Conservation (phyloP, 2,797 vertebrate genomes). For the Schizopygopsis pylzovi region DNA sequence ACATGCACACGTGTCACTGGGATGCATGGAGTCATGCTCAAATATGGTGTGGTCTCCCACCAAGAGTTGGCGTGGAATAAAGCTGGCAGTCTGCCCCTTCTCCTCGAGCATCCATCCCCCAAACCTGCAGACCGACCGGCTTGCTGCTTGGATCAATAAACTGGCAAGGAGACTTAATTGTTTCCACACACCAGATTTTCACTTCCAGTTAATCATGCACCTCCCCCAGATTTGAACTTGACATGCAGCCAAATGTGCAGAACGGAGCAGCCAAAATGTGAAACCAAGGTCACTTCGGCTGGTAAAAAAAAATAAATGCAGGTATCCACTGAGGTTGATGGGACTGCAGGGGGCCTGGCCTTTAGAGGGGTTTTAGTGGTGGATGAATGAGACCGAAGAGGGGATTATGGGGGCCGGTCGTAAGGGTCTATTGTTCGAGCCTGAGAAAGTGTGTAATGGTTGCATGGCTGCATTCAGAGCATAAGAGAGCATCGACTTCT, state of each 20-base stretch:
- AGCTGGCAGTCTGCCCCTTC: neutral
- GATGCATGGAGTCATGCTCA: neutral
- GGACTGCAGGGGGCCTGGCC: constrained; percentile 64
- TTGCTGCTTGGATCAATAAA: constrained; percentile 47
- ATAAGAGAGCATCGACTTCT: constrained; percentile 47
- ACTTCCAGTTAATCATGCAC: constrained; percentile 16
- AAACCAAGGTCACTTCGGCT: constrained; percentile 46
- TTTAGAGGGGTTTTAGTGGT: constrained; percentile 57
- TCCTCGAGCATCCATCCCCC: constrained; percentile 12
- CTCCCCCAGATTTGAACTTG: constrained; percentile 22
- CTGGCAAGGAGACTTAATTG: constrained; percentile 29
- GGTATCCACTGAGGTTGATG: constrained; percentile 65
- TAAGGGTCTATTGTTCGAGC: constrained; percentile 73
- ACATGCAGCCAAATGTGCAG: constrained; percentile 46
- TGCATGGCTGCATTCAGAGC: constrained; percentile 60
- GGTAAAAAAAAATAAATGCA: constrained; percentile 35
- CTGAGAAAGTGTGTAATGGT: constrained; percentile 77
- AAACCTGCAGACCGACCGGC: neutral
- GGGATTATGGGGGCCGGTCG: constrained; percentile 71
- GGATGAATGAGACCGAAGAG: constrained; percentile 51
- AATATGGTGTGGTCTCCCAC: constrained; percentile 7
- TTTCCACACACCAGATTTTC: constrained; percentile 36
- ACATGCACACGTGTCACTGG: neutral
- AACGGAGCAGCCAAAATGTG: constrained; percentile 48
- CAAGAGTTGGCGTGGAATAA: neutral